Percentiles rank a stretch among this genome's conserved stretches.
Conservation (phyloP, 2,888 invertebrate genomes). For the Globia sparganii region DNA sequence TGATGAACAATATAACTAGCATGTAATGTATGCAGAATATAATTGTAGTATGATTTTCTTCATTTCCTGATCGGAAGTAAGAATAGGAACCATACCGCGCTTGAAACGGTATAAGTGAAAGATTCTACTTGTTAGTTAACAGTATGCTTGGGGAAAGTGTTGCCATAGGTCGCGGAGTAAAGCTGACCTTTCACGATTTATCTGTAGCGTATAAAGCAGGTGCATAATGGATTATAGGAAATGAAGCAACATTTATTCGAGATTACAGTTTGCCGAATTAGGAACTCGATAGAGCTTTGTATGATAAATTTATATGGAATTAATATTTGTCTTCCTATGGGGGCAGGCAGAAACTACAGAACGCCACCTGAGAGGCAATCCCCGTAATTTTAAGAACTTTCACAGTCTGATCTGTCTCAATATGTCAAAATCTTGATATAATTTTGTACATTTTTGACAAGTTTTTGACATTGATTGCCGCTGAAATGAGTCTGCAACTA, state of each 20-base stretch:
- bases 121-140: slow-evolving; percentile 33
- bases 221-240: slow-evolving; percentile 5
- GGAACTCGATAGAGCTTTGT: background rate
- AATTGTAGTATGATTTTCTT: slow-evolving; percentile 23
- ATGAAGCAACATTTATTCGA: slow-evolving; percentile 1
- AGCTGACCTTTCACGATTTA: slow-evolving; percentile 50
- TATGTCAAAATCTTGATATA: too few relatives aligned
- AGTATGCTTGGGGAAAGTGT: slow-evolving; percentile 38
- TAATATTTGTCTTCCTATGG: background rate
- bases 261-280: background rate
- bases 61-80: slow-evolving; percentile 37
- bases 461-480: too few relatives aligned
- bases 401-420: too few relatives aligned
- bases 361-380: too few relatives aligned
- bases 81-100: slow-evolving; percentile 25
- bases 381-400: too few relatives aligned
- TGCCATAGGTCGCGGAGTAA: slow-evolving; percentile 21
- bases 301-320: background rate
- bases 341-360: background rate
- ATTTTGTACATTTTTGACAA: too few relatives aligned
- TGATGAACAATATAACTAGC: background rate
- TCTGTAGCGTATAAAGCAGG: background rate
- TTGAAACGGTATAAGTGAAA: slow-evolving; percentile 37
- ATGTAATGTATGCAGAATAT: slow-evolving; percentile 9
- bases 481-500: too few relatives aligned